Evolutionary conservation across 35 echinoderm and acorn worm genomes (phyloP), one percentile per base, ranked within the genome.

Genomic region (Patiria miniata): DNA sequence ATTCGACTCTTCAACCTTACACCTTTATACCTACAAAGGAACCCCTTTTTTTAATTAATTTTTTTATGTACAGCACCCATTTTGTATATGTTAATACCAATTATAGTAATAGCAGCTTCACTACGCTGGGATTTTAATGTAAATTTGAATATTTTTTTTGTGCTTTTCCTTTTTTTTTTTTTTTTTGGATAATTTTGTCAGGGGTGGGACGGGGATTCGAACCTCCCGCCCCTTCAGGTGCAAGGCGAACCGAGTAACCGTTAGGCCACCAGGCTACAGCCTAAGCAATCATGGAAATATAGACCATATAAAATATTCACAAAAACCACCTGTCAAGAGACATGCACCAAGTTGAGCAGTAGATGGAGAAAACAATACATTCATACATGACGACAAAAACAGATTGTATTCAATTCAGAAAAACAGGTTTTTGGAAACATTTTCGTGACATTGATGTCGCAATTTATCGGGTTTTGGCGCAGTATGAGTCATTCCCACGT

Each of bases 201-300:
- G 34, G 9, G 61, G 61, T 69, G 61, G 61, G 61, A 69, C 29
- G 18, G 61, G 8, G 61, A 34, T 29, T 69, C 8, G 29, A 69
- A 69, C 61, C 61, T 12, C n/a, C 61, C 10, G 8, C 23, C 61
- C 61, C 61, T 69, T 69, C 12, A 23, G 28, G 26, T 69, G 61
- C 61, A 22, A 69, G 61, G 61, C 61, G 61, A 69, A 34, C 1
- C 23, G 61, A 69, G 28, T 69, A 32, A 15, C 61, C 61, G 61
- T 69, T 69, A 69, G 61, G 61, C 61, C 61, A 69, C 34, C 61
- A 69, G 61, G 61, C 61, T 23, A 29, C 61, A 69, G 61, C 61
- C 61, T 69, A 69, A 6, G 34, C 61, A 12, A 8, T 7, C 15
- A 14, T 34, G 61, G 14, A 32, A 69, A 69, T 32, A 6, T 29